phyloP scores from a whole-genome alignment of 1,140 invertebrate species.

The Drosophila triauraria region DNA sequence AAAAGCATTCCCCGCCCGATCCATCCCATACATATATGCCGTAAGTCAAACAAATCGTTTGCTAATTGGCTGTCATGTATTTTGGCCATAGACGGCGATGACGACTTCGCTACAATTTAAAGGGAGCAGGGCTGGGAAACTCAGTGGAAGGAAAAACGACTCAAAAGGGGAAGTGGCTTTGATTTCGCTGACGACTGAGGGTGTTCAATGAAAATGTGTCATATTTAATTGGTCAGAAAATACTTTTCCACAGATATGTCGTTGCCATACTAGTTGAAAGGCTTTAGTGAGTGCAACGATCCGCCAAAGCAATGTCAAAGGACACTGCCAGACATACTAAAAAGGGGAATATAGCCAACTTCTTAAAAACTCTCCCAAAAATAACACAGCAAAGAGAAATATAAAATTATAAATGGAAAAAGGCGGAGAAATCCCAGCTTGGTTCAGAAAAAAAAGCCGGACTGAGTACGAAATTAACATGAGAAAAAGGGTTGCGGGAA shows the following conservation, averaged over 20 bases:
- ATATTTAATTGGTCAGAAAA: constrained; percentile 22
- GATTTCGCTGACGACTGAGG: constrained; percentile 27
- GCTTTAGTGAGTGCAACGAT: constrained; percentile 13
- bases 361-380: constrained; percentile 36
- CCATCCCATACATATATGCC: constrained; percentile 7
- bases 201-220: constrained; percentile 1
- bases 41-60: constrained; percentile 74
- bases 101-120: constrained; percentile 23
- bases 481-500: constrained; percentile 10
- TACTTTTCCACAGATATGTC: not conserved
- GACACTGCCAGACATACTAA: not conserved
- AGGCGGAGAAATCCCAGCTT: constrained; percentile 10
- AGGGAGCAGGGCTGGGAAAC: not conserved
- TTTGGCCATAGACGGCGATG: constrained; percentile 28
- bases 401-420: constrained; percentile 3
- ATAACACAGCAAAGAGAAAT: constrained; percentile 7
- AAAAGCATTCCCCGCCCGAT: constrained; percentile 52
- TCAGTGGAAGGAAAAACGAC: not conserved
- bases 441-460: constrained; percentile 20
- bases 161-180: constrained; percentile 28
- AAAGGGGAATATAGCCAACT: constrained; percentile 23
- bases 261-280: constrained; percentile 1
- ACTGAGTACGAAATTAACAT: constrained; percentile 64
- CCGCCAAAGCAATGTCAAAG: constrained; percentile 9
- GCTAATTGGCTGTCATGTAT: constrained; percentile 68